These are phyloP conservation scores for Accipiter superciliosus DNA, from an alignment of 2,797 vertebrate species.

Conservation along the genomic window DNA sequence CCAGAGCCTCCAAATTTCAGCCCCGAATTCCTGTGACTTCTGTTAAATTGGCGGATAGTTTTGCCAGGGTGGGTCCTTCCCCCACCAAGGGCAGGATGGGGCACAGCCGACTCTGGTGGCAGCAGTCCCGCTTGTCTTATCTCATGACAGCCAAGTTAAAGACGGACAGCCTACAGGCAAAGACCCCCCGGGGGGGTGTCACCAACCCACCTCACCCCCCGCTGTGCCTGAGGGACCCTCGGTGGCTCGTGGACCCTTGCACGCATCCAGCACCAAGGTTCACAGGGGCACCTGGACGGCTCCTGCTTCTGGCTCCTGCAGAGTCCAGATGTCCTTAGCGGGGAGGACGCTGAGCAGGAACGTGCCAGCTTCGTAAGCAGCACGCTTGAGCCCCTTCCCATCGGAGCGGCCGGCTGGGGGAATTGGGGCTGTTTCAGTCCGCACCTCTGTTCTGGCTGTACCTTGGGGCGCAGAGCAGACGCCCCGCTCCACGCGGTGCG, in stretches of 20 bases:
- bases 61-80: too few species aligned
- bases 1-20: not conserved
- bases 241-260: rapidly evolving
- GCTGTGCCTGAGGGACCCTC: rapidly evolving
- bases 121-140: not conserved
- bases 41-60: not conserved
- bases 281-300: too few species aligned
- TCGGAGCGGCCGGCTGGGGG: rapidly evolving
- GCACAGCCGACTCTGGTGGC: rapidly evolving
- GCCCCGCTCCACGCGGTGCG: rapidly evolving
- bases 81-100: rapidly evolving
- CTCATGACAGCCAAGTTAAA: rapidly evolving
- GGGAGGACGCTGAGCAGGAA: not conserved
- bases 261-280: rapidly evolving
- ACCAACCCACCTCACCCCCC: rapidly evolving
- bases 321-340: rapidly evolving
- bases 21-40: rapidly evolving
- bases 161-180: rapidly evolving
- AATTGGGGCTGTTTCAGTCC: rapidly evolving
- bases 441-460: rapidly evolving
- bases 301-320: too few species aligned
- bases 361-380: rapidly evolving
- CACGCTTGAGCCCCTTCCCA: rapidly evolving
- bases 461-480: not conserved
- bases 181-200: not conserved